Conservation (phyloP, 2,888 invertebrate species). For the Phengaris alcon region DNA sequence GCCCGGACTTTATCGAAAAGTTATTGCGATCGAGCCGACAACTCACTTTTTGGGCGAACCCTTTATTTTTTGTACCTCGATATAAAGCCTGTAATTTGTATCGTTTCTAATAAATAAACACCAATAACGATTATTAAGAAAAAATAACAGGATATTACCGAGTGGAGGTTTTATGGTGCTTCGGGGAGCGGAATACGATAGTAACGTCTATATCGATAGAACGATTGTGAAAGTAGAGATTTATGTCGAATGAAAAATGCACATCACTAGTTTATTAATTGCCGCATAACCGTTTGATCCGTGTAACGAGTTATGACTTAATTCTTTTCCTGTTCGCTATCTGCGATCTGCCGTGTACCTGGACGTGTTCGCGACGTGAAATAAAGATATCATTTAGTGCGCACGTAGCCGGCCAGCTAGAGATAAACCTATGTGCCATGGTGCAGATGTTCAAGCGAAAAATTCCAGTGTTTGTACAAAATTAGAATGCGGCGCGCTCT, state of each 20-base stretch:
- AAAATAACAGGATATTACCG: conserved; percentile 78
- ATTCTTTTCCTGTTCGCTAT: conserved; percentile 53
- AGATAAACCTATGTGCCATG: conserved; percentile 54
- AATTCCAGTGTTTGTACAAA: conserved; percentile 70
- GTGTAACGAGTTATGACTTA: conserved; percentile 56
- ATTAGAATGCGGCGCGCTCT: conserved; percentile 75
- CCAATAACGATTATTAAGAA: conserved; percentile 78
- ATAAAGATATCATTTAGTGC: conserved; percentile 64
- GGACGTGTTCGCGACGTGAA: conserved; percentile 62
- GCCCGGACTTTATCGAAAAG: conserved; percentile 78
- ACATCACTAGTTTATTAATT: conserved; percentile 72
- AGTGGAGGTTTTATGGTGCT: conserved; percentile 65
- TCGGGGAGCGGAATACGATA: conserved; percentile 61
- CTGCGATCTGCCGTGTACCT: conserved; percentile 49
- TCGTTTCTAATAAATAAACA: conserved; percentile 78
- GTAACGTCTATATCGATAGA: conserved; percentile 75
- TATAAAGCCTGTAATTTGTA: conserved; percentile 78
- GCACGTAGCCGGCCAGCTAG: conserved; percentile 53
- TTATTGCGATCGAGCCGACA: conserved; percentile 77
- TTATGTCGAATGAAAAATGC: conserved; percentile 69
- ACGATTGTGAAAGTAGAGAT: conserved; percentile 74
- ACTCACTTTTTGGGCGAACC: conserved; percentile 78
- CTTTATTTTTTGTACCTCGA: conserved; percentile 73
- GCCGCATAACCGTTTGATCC: conserved; percentile 66
- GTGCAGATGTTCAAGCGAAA: conserved; percentile 60